Evolutionary conservation across 1,140 invertebrate genomes (phyloP), one percentile per base, ranked within the genome.

Genomic region (Pseudomyrmex flavicornis): DNA sequence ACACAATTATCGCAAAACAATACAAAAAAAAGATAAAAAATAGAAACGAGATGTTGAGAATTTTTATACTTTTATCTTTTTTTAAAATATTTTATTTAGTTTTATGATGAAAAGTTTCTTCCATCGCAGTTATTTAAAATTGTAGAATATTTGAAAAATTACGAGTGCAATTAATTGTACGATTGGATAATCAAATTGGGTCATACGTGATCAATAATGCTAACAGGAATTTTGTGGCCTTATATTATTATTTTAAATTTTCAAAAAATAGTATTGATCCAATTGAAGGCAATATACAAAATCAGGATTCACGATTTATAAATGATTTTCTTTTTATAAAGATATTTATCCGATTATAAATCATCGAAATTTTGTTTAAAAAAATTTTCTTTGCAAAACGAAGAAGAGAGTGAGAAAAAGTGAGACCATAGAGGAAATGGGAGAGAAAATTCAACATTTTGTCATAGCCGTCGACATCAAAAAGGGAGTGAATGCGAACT

Each of bases 271-370:
- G 35, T 35, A 59, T 59, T 26, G 66, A 79, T 77, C 61, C 13
- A 48, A 58, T 79, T 10, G 2, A 54, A 62, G 20, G 22, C 59
- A 35, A 50, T 56, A 50, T 56, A 61, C 35, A 65, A 56, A 20
- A 5, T 26, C 48, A n/a, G 15, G 44, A 70, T n/a, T 62, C 10
- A 72, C 22, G 7, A 66, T 63, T 17, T 22, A 48, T 75, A 20
- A 8, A 63, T 17, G 1, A 15, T 44, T 75, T 74, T 52, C 15
- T 46, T 8, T 8, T 20, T 9, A 22, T 80, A 70, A 46, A 50
- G 72, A 35, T 35, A 75, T 22, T 83, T 75, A 74, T 58, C 75
- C 20, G 15, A 83, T 75, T 77, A 77, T 66, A 77, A 77, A 3
- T 83, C 75, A 48, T 13, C 12, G 44, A 10, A 35, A 66, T 35